Conservation (phyloP, 2,797 vertebrate species). For the Vireo griseus region DNA sequence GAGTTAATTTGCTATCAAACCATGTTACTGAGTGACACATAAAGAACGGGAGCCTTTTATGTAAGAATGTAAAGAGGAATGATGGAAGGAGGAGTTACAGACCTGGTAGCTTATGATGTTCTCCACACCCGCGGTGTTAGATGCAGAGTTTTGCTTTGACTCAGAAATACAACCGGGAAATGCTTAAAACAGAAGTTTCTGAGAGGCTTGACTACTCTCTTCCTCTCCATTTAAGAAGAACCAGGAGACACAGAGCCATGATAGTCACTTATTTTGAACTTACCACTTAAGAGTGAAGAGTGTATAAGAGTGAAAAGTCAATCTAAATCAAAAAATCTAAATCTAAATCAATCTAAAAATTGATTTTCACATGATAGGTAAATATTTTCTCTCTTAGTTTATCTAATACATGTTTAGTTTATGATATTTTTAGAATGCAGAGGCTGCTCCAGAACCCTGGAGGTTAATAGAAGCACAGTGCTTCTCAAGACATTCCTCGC, state of each 20-base stretch:
- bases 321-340: too few relatives aligned
- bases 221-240: not conserved
- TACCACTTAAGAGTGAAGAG: not conserved
- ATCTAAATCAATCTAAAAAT: not conserved
- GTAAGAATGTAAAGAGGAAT: fast-evolving
- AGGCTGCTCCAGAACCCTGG: not conserved
- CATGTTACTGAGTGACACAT: not conserved
- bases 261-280: not conserved
- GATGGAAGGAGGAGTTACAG: not conserved
- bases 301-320: not conserved
- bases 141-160: not conserved
- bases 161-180: not conserved
- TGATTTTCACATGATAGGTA: not conserved
- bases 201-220: not conserved
- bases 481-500: not conserved
- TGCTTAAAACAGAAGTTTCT: not conserved
- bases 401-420: not conserved
- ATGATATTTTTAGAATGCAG: not conserved
- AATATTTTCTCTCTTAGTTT: not conserved
- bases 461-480: not conserved
- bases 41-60: not conserved
- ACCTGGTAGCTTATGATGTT: not conserved
- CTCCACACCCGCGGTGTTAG: not conserved
- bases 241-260: not conserved
- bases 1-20: not conserved